phyloP scores from a whole-genome alignment of 2,797 vertebrate genomes.

The Pseudochaenichthys georgianus region DNA sequence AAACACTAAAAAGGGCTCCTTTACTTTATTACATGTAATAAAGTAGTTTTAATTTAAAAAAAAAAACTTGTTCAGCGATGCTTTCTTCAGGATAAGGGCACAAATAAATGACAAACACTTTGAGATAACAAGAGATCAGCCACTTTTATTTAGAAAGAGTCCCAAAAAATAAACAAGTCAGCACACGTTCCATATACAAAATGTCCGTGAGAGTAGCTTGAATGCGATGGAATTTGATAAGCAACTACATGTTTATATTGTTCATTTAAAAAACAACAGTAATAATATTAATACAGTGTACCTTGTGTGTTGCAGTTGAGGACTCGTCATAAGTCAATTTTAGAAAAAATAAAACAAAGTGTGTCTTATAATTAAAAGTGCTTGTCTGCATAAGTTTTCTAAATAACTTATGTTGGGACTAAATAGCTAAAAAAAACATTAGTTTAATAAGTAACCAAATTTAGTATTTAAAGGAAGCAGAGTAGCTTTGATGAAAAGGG shows the following conservation, averaged over 20 bases:
- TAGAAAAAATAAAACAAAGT: constrained; percentile 26
- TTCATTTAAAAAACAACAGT: constrained; percentile 72
- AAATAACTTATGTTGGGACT: constrained; percentile 39
- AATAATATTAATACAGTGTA: constrained; percentile 63
- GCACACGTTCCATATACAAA: constrained; percentile 90
- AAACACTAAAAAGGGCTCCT: background rate
- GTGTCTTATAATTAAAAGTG: constrained; percentile 47
- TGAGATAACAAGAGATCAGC: constrained; percentile 78
- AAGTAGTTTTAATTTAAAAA: too few relatives aligned
- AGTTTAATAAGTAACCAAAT: constrained; percentile 40
- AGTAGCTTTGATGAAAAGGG: constrained; percentile 50
- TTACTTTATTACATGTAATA: background rate
- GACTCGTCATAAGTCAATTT: constrained; percentile 42
- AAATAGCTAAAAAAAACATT: constrained; percentile 14
- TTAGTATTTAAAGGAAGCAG: constrained; percentile 37
- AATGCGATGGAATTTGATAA: constrained; percentile 75
- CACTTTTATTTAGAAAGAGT: constrained; percentile 89
- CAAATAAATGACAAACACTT: constrained; percentile 42
- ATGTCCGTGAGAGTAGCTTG: constrained; percentile 84
- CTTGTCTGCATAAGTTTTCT: constrained; percentile 41
- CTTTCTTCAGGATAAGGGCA: background rate
- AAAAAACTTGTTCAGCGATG: background rate
- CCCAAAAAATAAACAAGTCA: constrained; percentile 89
- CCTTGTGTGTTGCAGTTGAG: constrained; percentile 49
- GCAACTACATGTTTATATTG: constrained; percentile 71